phyloP scores from a whole-genome alignment of 2,888 invertebrate species.

The Orchesella flavescens region DNA sequence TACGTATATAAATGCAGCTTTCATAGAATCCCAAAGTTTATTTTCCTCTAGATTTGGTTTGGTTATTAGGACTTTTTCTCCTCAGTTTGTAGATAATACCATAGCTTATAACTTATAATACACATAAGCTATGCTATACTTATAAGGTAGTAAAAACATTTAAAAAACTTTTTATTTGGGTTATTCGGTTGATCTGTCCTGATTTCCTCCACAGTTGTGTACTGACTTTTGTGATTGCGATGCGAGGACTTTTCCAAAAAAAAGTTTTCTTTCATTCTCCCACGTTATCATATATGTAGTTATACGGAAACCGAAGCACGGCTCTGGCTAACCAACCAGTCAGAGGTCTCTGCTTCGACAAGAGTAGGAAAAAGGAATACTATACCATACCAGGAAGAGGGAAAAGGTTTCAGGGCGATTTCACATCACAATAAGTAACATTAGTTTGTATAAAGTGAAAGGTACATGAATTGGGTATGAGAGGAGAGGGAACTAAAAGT shows the following conservation, averaged over 20 bases:
- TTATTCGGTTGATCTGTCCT: conserved; percentile 59
- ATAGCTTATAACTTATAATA: too few species aligned
- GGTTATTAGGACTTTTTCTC: too few species aligned
- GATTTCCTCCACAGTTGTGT: conserved; percentile 31
- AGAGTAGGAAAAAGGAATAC: too few species aligned
- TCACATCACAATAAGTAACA: conserved; percentile 17
- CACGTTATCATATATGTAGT: not conserved
- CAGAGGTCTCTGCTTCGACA: too few species aligned
- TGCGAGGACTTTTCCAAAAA: too few species aligned
- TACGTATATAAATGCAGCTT: too few species aligned
- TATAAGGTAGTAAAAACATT: conserved; percentile 14
- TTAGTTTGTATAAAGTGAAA: conserved; percentile 4
- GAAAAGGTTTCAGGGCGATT: conserved; percentile 29
- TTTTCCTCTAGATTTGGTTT: too few species aligned
- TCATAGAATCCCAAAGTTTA: too few species aligned
- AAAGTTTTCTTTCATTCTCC: not conserved
- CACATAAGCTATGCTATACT: too few species aligned
- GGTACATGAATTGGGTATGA: not conserved
- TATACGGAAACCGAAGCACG: too few species aligned
- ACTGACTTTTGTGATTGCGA: conserved; percentile 13
- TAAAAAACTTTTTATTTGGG: conserved; percentile 55
- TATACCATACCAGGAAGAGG: not conserved
- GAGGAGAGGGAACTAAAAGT: not conserved
- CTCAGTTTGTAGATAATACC: too few species aligned
- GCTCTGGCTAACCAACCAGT: not conserved